Evolutionary conservation across 2,113 vertebrate genomes (phyloP).

Genomic region (Phaethon lepturus): DNA sequence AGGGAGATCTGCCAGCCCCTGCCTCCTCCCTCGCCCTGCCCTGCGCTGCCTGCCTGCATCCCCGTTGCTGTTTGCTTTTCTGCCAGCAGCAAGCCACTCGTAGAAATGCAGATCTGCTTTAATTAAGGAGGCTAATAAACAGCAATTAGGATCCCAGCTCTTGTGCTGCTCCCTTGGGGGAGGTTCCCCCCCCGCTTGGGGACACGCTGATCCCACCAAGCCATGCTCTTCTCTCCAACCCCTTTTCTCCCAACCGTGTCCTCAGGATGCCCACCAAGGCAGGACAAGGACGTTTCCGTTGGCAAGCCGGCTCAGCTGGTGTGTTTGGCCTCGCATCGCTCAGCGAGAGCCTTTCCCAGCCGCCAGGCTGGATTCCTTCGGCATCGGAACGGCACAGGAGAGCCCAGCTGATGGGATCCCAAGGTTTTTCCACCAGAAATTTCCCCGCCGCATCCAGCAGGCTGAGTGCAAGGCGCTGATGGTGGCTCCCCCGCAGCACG

Average conservation of each 20-base stretch:
- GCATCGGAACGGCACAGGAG: background rate
- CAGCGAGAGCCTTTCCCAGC: background rate
- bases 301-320: background rate
- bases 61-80: background rate
- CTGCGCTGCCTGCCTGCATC: background rate
- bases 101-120: slow-evolving; percentile 89
- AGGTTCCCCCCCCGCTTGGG: background rate
- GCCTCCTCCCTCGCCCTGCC: background rate
- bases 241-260: background rate
- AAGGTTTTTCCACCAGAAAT: background rate
- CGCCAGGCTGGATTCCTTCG: background rate
- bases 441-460: fast-evolving
- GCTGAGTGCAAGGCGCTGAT: background rate
- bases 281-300: background rate
- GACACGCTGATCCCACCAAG: background rate
- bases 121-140: slow-evolving; percentile 87
- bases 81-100: slow-evolving; percentile 65
- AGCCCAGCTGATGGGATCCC: background rate
- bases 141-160: slow-evolving; percentile 81
- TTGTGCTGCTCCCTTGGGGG: slow-evolving; percentile 12
- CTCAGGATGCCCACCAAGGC: background rate
- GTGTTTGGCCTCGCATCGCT: fast-evolving
- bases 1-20: background rate
- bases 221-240: background rate
- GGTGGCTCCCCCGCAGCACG: no score